Conservation (phyloP, 2,797 vertebrate species). For the Chaunax sp. region DNA sequence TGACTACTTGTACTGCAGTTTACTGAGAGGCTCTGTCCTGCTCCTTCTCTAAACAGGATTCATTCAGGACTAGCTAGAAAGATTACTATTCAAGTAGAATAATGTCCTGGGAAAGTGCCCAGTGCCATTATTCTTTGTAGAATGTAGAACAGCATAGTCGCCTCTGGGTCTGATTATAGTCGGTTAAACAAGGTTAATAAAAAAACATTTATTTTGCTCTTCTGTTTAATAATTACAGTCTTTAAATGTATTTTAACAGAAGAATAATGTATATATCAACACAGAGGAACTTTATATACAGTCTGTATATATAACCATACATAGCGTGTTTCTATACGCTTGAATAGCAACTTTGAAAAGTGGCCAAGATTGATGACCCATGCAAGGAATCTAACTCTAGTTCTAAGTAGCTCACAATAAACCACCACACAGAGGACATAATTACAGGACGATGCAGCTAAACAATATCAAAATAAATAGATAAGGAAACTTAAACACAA, state of each 20-base stretch:
- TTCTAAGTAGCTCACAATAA: not conserved
- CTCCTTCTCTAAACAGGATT: conserved; percentile 34
- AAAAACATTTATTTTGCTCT: conserved; percentile 9
- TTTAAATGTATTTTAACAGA: conserved; percentile 6
- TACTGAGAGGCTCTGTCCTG: conserved; percentile 34
- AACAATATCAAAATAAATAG: not conserved
- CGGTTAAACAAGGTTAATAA: conserved; percentile 15
- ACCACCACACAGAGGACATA: not conserved
- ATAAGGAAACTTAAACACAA: not conserved
- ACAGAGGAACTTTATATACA: not conserved
- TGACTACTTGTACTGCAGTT: conserved; percentile 21
- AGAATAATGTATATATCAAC: not conserved
- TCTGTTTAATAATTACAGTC: not conserved
- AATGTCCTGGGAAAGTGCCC: conserved; percentile 47
- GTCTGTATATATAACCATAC: not conserved
- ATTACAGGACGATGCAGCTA: not conserved
- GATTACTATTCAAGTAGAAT: conserved; percentile 64
- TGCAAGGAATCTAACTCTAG: not conserved
- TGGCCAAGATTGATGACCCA: not conserved
- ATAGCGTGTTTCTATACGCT: not conserved
- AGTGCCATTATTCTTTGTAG: conserved; percentile 46
- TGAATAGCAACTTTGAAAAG: conserved; percentile 1
- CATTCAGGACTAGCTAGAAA: conserved; percentile 49
- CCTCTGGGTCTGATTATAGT: conserved; percentile 13
- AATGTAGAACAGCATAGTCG: conserved; percentile 40